phyloP scores from a whole-genome alignment of 2,113 vertebrate genomes.

The Xiphorhynchus elegans region DNA sequence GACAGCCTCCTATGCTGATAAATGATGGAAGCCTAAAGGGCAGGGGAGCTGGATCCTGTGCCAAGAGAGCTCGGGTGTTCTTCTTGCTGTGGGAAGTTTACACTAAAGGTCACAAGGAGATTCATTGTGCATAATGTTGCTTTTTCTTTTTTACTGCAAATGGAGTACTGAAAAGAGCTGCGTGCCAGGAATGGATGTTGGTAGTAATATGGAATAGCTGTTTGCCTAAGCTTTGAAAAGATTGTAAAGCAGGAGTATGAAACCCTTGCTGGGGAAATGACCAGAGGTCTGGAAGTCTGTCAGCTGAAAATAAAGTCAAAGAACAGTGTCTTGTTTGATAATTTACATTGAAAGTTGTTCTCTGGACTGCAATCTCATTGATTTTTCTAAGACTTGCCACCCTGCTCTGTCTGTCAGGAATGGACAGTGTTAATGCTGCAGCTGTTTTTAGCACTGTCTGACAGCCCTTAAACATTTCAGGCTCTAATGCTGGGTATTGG shows the following conservation, averaged over 20 bases:
- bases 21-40: slow-evolving; percentile 21
- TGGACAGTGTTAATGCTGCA: too few relatives aligned
- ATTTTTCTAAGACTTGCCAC: neutral
- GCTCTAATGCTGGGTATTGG: neutral
- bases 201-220: neutral
- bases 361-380: neutral
- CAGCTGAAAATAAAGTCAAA: neutral
- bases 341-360: neutral
- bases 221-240: neutral
- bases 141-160: neutral
- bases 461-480: neutral
- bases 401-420: too few relatives aligned
- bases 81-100: slow-evolving; percentile 29
- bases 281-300: neutral
- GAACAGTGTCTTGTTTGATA: neutral
- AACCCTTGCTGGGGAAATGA: neutral
- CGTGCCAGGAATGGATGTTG: neutral
- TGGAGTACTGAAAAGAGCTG: neutral
- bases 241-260: neutral
- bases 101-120: slow-evolving; percentile 40
- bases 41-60: neutral
- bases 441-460: neutral
- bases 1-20: slow-evolving; percentile 38
- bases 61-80: neutral
- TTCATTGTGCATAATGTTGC: neutral